Evolutionary conservation across 2,888 invertebrate genomes (phyloP).

Genomic region (Phalera bucephala): DNA sequence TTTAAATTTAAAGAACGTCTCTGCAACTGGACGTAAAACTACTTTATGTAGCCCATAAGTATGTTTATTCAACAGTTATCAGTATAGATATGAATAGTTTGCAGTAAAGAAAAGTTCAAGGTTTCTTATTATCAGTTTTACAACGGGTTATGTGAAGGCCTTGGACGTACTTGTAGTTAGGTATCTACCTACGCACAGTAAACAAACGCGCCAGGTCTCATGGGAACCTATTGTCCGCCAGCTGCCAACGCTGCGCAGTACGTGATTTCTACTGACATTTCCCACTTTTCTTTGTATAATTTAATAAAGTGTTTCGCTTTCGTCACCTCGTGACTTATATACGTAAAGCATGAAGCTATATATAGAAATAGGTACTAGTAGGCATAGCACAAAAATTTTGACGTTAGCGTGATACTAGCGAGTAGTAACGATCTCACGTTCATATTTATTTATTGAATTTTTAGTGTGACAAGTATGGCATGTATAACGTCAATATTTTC

Average conservation of each 20-base stretch:
- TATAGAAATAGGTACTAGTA: too few relatives aligned
- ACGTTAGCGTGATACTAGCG: too few relatives aligned
- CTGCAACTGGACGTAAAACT: too few relatives aligned
- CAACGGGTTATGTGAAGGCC: constrained; percentile 36
- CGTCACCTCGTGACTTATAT: constrained; percentile 20
- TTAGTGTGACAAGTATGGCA: too few relatives aligned
- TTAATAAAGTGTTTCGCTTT: constrained; percentile 33
- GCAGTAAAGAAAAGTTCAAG: constrained; percentile 41
- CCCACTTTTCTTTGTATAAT: constrained; percentile 44
- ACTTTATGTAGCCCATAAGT: too few relatives aligned
- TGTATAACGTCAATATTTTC: too few relatives aligned
- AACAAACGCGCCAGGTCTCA: constrained; percentile 38
- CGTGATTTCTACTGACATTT: constrained; percentile 56
- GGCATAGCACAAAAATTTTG: too few relatives aligned
- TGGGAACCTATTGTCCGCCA: constrained; percentile 52
- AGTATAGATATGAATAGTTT: not conserved
- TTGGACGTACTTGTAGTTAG: constrained; percentile 20
- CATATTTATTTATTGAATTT: too few relatives aligned
- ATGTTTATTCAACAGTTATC: not conserved
- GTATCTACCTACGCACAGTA: constrained; percentile 27
- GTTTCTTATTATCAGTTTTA: constrained; percentile 46
- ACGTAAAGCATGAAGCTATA: too few relatives aligned
- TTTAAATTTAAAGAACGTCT: too few relatives aligned
- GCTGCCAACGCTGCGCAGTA: constrained; percentile 38
- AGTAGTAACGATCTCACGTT: too few relatives aligned